Conservation (phyloP, 1,140 invertebrate species). For the Eurosta solidaginis region DNA sequence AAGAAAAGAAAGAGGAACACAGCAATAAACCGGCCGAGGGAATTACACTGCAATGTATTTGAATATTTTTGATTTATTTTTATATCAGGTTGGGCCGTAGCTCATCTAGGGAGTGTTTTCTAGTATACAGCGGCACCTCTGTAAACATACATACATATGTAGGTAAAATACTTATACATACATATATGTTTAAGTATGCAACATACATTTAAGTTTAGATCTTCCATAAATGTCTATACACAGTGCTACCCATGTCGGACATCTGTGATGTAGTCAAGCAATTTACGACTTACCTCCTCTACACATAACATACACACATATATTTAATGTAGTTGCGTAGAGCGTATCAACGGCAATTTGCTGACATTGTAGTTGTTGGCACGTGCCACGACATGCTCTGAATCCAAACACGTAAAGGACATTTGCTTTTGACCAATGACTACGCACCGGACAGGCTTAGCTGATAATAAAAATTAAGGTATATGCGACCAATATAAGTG, state of each 20-base stretch:
- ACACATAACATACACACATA: neutral
- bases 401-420: neutral
- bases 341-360: neutral
- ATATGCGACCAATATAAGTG: neutral
- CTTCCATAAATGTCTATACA: conserved; percentile 11
- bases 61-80: too few species aligned
- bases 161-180: neutral
- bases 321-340: too few species aligned
- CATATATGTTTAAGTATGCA: neutral
- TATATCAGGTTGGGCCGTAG: too few species aligned
- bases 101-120: too few species aligned
- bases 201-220: too few species aligned
- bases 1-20: too few species aligned
- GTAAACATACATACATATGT: neutral
- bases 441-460: conserved; percentile 13
- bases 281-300: neutral
- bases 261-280: conserved; percentile 7
- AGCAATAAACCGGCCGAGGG: too few species aligned
- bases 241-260: conserved; percentile 24
- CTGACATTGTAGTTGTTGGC: neutral
- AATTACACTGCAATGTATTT: too few species aligned
- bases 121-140: too few species aligned
- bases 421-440: neutral
- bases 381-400: neutral
- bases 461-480: neutral